phyloP scores from a whole-genome alignment of 2,797 vertebrate genomes.

The Vipera latastei region DNA sequence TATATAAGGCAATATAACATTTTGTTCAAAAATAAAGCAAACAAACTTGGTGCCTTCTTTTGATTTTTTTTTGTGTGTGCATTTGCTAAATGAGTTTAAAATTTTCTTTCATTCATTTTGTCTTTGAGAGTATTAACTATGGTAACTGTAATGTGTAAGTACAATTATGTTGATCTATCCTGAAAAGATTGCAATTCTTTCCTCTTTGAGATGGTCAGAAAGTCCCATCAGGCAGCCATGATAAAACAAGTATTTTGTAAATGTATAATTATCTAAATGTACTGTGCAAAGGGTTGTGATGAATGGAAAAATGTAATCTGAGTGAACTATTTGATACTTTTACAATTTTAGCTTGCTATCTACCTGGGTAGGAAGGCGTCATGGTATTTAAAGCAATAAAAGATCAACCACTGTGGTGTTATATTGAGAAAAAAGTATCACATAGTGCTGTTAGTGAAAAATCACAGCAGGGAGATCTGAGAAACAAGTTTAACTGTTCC shows the following conservation, averaged over 20 bases:
- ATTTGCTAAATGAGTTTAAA: fast-evolving
- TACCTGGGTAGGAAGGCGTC: not conserved
- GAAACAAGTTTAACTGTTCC: not conserved
- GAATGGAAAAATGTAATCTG: not conserved
- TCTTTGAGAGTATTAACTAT: slow-evolving; percentile 3
- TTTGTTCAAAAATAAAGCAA: not conserved
- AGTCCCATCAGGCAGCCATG: not conserved
- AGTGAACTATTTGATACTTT: not conserved
- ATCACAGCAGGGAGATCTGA: not conserved
- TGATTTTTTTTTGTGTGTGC: not conserved
- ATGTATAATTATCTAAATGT: not conserved
- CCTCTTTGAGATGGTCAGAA: not conserved
- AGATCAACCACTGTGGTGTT: not conserved
- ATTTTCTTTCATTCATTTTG: not conserved
- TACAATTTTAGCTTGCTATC: not conserved
- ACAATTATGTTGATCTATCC: not conserved
- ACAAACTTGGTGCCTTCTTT: not conserved
- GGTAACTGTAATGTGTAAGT: not conserved
- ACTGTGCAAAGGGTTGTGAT: not conserved
- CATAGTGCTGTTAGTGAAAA: not conserved
- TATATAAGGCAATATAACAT: not conserved
- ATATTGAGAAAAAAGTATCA: not conserved
- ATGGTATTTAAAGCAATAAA: not conserved
- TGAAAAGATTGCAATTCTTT: not conserved
- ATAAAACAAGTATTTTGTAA: slow-evolving; percentile 11